These are phyloP conservation scores for Anticlea derivata DNA, from an alignment of 2,888 invertebrate species.

Conservation along the genomic window DNA sequence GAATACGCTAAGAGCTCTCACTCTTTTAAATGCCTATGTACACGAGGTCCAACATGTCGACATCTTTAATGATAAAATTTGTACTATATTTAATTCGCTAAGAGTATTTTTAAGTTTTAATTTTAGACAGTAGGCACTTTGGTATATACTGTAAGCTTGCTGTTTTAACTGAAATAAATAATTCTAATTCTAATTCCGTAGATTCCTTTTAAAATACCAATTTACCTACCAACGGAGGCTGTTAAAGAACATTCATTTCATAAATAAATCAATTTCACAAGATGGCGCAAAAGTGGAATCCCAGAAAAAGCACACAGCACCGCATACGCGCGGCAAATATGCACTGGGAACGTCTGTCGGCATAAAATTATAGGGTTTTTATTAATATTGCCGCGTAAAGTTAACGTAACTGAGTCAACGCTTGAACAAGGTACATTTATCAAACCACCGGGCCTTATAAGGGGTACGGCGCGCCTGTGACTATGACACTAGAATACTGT, in stretches of 20 bases:
- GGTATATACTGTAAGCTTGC: too few species aligned
- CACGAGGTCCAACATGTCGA: too few species aligned
- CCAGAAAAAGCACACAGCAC: slow-evolving; percentile 31
- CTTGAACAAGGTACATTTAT: slow-evolving; percentile 47
- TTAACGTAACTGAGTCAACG: slow-evolving; percentile 35
- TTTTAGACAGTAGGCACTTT: too few species aligned
- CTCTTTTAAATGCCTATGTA: too few species aligned
- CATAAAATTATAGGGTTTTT: slow-evolving; percentile 34
- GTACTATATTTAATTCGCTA: too few species aligned
- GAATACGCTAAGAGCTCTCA: too few species aligned
- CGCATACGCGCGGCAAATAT: slow-evolving; percentile 23
- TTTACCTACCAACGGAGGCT: slow-evolving; percentile 13
- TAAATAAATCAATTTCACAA: slow-evolving; percentile 40
- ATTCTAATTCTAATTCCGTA: too few species aligned
- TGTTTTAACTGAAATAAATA: too few species aligned
- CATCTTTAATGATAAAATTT: too few species aligned
- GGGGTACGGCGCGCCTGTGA: slow-evolving; percentile 61
- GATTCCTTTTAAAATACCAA: background rate
- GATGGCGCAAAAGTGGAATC: slow-evolving; percentile 27
- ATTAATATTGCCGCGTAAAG: slow-evolving; percentile 28
- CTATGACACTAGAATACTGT: slow-evolving; percentile 55
- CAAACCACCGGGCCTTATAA: slow-evolving; percentile 52
- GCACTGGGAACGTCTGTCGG: slow-evolving; percentile 29
- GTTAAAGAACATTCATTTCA: slow-evolving; percentile 33
- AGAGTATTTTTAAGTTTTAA: too few species aligned